A percentile compares a stretch with the other conserved stretches of the same genome.
Evolutionary conservation across 1,140 invertebrate genomes (phyloP).

Genomic region (Steinernema feltiae): DNA sequence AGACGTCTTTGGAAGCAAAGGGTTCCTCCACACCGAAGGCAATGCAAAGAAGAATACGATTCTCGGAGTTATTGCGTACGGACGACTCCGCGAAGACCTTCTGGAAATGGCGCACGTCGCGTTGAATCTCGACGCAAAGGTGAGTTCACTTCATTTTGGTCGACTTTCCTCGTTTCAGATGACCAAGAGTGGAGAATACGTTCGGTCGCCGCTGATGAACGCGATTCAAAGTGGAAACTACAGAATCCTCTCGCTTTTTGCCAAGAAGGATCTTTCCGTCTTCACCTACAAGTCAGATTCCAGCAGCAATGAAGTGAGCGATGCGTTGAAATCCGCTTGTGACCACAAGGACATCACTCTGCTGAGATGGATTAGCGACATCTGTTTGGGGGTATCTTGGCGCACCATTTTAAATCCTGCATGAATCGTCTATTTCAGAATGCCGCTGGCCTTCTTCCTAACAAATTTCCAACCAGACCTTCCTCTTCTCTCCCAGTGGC

Average conservation of each 20-base stretch:
- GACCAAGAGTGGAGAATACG: not conserved
- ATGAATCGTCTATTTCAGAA: not conserved
- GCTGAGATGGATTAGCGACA: not conserved
- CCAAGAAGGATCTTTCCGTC: not conserved
- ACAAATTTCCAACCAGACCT: not conserved
- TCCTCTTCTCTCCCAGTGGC: not conserved
- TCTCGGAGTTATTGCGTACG: not conserved
- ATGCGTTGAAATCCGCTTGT: not conserved
- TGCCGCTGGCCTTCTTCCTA: not conserved
- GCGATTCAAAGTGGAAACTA: not conserved
- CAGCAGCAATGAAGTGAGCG: not conserved
- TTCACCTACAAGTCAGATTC: not conserved
- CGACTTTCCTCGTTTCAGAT: not conserved
- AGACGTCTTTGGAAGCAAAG: not conserved
- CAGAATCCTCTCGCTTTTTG: not conserved
- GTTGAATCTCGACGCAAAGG: not conserved
- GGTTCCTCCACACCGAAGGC: not conserved
- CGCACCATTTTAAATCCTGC: not conserved
- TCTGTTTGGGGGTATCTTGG: not conserved
- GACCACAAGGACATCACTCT: not conserved
- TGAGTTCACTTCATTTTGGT: not conserved
- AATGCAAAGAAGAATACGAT: not conserved
- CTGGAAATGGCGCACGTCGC: not conserved
- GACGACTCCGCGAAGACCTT: not conserved
- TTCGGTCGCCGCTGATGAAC: not conserved